Base-by-base conservation (phyloP, 2,113 vertebrate genomes). In the Parotia lawesii region DNA sequence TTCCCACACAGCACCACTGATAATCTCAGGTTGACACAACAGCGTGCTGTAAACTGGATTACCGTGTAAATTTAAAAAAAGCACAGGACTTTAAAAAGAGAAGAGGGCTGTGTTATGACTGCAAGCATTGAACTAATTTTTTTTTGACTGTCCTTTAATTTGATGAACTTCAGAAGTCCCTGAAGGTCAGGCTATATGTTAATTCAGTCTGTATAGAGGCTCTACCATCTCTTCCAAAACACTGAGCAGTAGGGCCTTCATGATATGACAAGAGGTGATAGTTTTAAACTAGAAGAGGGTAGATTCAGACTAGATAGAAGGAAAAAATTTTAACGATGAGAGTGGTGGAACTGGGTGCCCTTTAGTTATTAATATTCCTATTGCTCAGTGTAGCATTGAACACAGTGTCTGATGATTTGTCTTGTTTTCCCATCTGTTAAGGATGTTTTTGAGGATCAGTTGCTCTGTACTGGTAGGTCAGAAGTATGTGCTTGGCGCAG, bases 301-400 rank as follows among this genome's bases (percentile, higher is more conserved):
- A 21, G 22, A n/a, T 54, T 57, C 35, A 50, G 60, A 27, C 19
- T 18, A 37, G 14, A 17, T 11, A 12, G 1, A 38, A 58, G 35
- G 35, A 29, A 56, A n/a, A 10, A 12, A 13, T 4, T 54, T 58
- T 73, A 15, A 10, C 0, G 0, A 2, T 25, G 20, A 25, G 18
- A 16, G 9, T 78, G 40, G 18, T 79, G n/a, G 45, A 66, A 27
- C 57, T 14, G 5, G 38, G 27, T 84, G 28, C 53, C 20, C 19
- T 62, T 61, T 14, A 58, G 25, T 17, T 70, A 12, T 33, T 89
- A 69, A 37, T 60, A 50, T 6, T 91, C 1, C 0, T 44, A 22
- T 65, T 87, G 42, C 25, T 87, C 71, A n/a, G 1, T 53, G 50
- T 54, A 21, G 12, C 28, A 20, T 21, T 38, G 75, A 40, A 15